Conservation (phyloP, 2,888 invertebrate species). For the Chironomus riparius region DNA sequence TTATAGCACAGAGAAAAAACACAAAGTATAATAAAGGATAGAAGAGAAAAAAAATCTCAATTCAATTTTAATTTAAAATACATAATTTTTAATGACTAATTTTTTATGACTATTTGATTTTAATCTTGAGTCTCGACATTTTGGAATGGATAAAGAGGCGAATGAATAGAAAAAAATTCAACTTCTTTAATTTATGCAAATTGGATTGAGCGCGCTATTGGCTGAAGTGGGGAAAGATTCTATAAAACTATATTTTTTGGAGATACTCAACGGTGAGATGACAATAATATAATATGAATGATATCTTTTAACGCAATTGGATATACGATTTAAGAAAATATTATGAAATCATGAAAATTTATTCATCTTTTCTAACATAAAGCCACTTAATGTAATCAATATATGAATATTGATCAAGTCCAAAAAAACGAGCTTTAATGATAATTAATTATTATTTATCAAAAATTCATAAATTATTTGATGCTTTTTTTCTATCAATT, state of each 20-base stretch:
- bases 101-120: constrained; percentile 25
- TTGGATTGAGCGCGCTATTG: constrained; percentile 4
- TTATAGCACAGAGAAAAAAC: background rate
- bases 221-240: background rate
- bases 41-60: background rate
- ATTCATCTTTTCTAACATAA: background rate
- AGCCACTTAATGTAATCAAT: no score
- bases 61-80: constrained; percentile 20
- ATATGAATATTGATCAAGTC: no score
- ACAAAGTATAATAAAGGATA: background rate
- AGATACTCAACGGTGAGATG: no score
- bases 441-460: background rate
- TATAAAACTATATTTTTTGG: no score
- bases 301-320: background rate
- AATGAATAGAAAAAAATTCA: background rate
- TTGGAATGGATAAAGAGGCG: background rate
- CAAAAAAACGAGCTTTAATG: background rate
- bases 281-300: no score
- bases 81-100: constrained; percentile 16
- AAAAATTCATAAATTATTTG: background rate
- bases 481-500: background rate
- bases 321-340: background rate
- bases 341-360: background rate
- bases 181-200: constrained; percentile 21
- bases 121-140: constrained; percentile 1